Conservation (phyloP, 2,113 vertebrate genomes). For the Triplophysa dalaica region DNA sequence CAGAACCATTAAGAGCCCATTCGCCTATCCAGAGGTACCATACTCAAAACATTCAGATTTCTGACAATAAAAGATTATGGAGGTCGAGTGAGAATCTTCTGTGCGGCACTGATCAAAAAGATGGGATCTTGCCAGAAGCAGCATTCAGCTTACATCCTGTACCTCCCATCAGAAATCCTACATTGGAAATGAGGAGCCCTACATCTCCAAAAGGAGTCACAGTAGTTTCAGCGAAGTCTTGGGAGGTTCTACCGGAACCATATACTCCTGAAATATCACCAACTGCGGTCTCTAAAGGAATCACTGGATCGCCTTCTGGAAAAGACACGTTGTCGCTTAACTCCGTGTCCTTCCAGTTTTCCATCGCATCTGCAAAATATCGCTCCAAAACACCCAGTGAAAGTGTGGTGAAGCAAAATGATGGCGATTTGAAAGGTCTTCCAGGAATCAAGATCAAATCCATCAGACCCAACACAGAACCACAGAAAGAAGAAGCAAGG, state of each 20-base stretch:
- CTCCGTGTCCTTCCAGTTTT: slow-evolving; percentile 67
- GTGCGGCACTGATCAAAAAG: neutral
- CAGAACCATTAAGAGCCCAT: neutral
- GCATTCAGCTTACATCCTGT: slow-evolving; percentile 11
- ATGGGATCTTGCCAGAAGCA: neutral
- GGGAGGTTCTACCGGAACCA: slow-evolving; percentile 16
- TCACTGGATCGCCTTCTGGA: slow-evolving; percentile 10
- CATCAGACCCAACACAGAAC: slow-evolving; percentile 2
- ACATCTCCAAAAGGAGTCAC: neutral
- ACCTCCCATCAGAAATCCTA: slow-evolving; percentile 19
- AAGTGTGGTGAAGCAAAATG: slow-evolving; percentile 26
- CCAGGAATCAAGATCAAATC: slow-evolving; percentile 15
- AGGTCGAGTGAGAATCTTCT: slow-evolving; percentile 2
- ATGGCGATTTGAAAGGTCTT: slow-evolving; percentile 58
- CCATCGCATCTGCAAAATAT: slow-evolving; percentile 70
- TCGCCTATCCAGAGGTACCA: neutral
- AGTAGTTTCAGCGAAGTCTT: neutral
- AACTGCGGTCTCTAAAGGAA: neutral
- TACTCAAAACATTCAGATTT: neutral
- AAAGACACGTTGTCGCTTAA: slow-evolving; percentile 55
- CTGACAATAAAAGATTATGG: neutral
- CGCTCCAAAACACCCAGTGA: slow-evolving; percentile 59
- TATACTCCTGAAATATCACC: neutral
- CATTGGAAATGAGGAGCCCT: neutral
- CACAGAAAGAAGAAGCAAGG: slow-evolving; percentile 13